Conservation (phyloP, 1,140 invertebrate species). For the Drosophila parvula region DNA sequence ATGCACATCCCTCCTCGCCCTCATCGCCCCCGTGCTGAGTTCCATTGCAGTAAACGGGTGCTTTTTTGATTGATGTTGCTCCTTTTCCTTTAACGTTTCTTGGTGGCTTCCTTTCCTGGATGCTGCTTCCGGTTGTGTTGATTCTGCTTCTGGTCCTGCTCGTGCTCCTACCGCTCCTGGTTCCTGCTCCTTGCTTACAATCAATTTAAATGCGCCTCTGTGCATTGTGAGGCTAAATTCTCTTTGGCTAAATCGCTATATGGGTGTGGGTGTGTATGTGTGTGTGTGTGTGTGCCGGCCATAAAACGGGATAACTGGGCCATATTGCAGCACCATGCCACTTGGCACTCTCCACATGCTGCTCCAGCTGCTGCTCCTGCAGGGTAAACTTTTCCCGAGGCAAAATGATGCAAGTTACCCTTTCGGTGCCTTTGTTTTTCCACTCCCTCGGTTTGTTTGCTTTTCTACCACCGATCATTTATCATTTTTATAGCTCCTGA, state of each 20-base stretch:
- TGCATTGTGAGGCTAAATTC: constrained; percentile 70
- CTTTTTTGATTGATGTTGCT: constrained; percentile 76
- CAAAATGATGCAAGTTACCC: constrained; percentile 66
- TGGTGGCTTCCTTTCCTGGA: constrained; percentile 55
- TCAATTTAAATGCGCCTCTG: constrained; percentile 80
- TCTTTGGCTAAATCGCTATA: constrained; percentile 64
- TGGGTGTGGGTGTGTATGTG: constrained; percentile 19
- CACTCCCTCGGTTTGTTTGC: constrained; percentile 12
- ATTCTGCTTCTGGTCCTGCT: neutral
- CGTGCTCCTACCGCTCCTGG: constrained; percentile 1
- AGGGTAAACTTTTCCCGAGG: constrained; percentile 48
- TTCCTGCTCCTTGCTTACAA: constrained; percentile 57
- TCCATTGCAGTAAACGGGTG: constrained; percentile 48
- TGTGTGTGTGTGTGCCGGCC: constrained; percentile 14
- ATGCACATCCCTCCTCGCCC: constrained; percentile 3
- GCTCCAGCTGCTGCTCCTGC: neutral
- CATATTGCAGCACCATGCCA: constrained; percentile 31
- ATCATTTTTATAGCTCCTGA: constrained; percentile 72
- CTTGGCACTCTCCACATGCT: constrained; percentile 29
- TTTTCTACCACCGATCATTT: constrained; percentile 56
- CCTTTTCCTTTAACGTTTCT: constrained; percentile 45
- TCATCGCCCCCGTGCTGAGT: constrained; percentile 16
- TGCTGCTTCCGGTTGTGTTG: constrained; percentile 8
- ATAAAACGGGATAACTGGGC: constrained; percentile 61
- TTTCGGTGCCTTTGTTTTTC: constrained; percentile 22